A percentile compares a stretch with the other conserved stretches of the same genome.
Conservation (phyloP, 2,797 vertebrate genomes). For the Pseudochirops cupreus region DNA sequence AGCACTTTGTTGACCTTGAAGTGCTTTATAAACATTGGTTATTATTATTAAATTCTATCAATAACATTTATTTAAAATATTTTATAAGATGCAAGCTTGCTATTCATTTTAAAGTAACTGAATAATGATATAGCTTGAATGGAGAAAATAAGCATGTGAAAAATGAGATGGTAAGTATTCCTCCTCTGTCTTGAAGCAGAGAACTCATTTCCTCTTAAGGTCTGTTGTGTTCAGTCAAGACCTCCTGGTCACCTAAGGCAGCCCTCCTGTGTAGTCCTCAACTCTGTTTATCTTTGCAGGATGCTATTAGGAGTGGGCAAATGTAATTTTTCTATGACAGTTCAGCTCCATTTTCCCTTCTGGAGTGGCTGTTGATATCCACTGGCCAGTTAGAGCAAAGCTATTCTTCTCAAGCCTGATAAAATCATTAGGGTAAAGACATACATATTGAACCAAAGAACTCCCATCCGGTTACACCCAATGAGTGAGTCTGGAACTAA, state of each 20-base stretch:
- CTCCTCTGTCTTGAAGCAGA: constrained; percentile 39
- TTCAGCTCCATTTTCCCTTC: not conserved
- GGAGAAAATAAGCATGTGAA: constrained; percentile 76
- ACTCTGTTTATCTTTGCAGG: not conserved
- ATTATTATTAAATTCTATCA: not conserved
- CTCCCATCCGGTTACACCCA: constrained; percentile 3
- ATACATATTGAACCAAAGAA: constrained; percentile 41
- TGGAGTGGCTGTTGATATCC: not conserved
- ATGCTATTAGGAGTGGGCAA: constrained; percentile 8
- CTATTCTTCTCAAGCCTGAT: constrained; percentile 29
- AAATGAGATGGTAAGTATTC: constrained; percentile 70
- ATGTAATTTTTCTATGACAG: not conserved
- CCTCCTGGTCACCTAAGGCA: constrained; percentile 62
- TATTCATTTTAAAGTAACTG: constrained; percentile 63
- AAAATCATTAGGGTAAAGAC: not conserved
- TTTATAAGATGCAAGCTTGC: not conserved
- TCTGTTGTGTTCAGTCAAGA: constrained; percentile 72
- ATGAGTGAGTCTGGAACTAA: constrained; percentile 36
- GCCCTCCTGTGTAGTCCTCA: not conserved
- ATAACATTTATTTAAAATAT: not conserved
- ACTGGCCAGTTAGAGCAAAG: not conserved
- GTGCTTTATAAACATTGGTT: not conserved
- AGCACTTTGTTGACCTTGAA: not conserved
- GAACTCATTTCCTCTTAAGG: constrained; percentile 66
- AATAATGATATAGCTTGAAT: constrained; percentile 67